phyloP scores from a whole-genome alignment of 2,113 vertebrate species.

The Cromileptes altivelis region DNA sequence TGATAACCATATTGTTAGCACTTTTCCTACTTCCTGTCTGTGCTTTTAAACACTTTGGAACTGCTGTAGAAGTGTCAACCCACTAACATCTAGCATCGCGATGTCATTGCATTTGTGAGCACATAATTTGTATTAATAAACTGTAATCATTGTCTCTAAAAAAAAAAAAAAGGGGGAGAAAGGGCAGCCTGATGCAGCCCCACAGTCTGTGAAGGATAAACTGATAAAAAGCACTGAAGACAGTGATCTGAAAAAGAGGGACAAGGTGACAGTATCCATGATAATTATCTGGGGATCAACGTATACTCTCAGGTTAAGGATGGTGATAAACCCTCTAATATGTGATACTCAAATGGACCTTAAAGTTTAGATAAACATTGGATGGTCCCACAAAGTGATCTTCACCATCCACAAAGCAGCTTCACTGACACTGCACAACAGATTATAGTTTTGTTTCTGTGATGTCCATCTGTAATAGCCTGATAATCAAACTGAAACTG shows the following conservation, averaged over 20 bases:
- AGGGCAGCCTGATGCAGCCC: not conserved
- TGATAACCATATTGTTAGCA: slow-evolving; percentile 29
- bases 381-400: slow-evolving; percentile 10
- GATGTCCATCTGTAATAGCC: not conserved
- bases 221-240: slow-evolving; percentile 21
- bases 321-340: slow-evolving; percentile 12
- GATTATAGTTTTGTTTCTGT: slow-evolving; percentile 3
- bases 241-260: not conserved
- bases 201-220: slow-evolving; percentile 33
- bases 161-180: not conserved
- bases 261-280: slow-evolving; percentile 31
- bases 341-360: slow-evolving; percentile 29
- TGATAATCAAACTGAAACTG: slow-evolving; percentile 3
- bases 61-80: not conserved
- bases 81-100: not conserved
- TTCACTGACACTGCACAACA: not conserved
- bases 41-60: not conserved
- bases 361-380: slow-evolving; percentile 34
- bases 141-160: not conserved
- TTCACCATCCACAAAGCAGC: slow-evolving; percentile 33
- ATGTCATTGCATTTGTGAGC: not conserved
- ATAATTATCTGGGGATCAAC: slow-evolving; percentile 31
- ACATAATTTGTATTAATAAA: not conserved
- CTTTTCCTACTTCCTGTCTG: not conserved
- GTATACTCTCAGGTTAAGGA: slow-evolving; percentile 9